Conservation (phyloP, 1,140 invertebrate genomes). For the Psix sp. region DNA sequence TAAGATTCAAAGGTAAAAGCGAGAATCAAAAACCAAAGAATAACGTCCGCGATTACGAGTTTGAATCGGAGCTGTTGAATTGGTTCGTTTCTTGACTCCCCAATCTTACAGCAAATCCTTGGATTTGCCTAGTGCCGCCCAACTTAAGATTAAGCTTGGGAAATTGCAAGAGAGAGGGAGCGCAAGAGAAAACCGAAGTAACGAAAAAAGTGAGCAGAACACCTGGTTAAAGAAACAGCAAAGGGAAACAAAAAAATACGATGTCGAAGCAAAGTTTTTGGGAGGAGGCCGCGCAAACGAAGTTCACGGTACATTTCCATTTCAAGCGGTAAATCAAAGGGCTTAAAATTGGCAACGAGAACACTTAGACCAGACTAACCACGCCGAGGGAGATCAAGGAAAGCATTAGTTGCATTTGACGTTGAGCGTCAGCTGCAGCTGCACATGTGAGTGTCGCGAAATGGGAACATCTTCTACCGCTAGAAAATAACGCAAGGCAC, state of each 20-base stretch:
- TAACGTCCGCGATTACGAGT: slow-evolving; percentile 2
- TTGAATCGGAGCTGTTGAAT: slow-evolving; percentile 24
- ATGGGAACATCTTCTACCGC: slow-evolving; percentile 49
- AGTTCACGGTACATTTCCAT: slow-evolving; percentile 61
- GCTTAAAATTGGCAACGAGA: slow-evolving; percentile 60
- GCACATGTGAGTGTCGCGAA: slow-evolving; percentile 61
- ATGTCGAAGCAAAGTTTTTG: slow-evolving; percentile 17
- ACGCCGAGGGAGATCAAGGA: slow-evolving; percentile 67
- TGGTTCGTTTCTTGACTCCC: slow-evolving; percentile 35
- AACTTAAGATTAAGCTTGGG: slow-evolving; percentile 47
- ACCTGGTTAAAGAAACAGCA: slow-evolving; percentile 21
- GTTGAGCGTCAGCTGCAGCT: slow-evolving; percentile 70
- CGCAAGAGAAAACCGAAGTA: slow-evolving; percentile 1
- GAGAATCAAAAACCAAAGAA: slow-evolving; percentile 1
- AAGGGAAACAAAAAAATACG: slow-evolving; percentile 2
- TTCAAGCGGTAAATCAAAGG: slow-evolving; percentile 62
- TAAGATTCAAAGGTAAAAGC: slow-evolving; percentile 3
- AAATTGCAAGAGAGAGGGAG: slow-evolving; percentile 25
- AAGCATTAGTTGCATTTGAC: slow-evolving; percentile 74
- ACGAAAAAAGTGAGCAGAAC: slow-evolving; percentile 6
- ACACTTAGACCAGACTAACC: slow-evolving; percentile 52
- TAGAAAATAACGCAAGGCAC: slow-evolving; percentile 52
- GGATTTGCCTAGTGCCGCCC: slow-evolving; percentile 35
- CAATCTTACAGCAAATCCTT: slow-evolving; percentile 51
- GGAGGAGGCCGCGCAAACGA: slow-evolving; percentile 34